phyloP scores from a whole-genome alignment of 2,113 vertebrate species.

The Tiliqua scincoides region DNA sequence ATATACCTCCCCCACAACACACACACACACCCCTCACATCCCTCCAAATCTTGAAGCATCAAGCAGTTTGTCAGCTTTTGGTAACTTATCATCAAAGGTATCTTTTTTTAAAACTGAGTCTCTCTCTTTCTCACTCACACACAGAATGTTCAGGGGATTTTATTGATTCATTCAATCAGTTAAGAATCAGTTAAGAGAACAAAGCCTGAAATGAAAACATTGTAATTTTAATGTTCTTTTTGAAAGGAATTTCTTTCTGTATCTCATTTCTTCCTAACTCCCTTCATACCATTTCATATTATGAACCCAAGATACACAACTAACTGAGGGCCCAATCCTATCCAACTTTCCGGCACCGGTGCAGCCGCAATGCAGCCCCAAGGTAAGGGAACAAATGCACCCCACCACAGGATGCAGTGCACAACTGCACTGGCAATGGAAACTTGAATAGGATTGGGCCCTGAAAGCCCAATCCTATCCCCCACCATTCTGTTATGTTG shows the following conservation, averaged over 20 bases:
- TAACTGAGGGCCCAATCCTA: too few species aligned
- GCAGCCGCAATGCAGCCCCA: too few species aligned
- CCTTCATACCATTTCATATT: background rate
- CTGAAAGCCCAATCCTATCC: too few species aligned
- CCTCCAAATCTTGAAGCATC: background rate
- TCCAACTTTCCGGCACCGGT: too few species aligned
- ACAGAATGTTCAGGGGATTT: constrained; percentile 38
- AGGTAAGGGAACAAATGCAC: too few species aligned
- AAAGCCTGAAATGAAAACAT: constrained; percentile 48
- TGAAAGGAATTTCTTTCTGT: background rate
- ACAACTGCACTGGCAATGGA: too few species aligned
- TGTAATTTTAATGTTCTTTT: constrained; percentile 39
- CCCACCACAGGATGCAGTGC: too few species aligned
- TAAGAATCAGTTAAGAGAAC: constrained; percentile 63
- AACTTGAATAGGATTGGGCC: too few species aligned
- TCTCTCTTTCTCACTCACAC: background rate
- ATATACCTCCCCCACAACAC: background rate
- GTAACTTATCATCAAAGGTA: constrained; percentile 8
- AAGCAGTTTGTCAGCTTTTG: constrained; percentile 25
- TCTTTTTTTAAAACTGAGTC: background rate
- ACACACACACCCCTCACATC: background rate
- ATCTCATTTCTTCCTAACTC: background rate
- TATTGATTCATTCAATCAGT: constrained; percentile 51
- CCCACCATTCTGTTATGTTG: too few species aligned
- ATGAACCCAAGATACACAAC: background rate